phyloP scores from a whole-genome alignment of 2,888 invertebrate species.

The Phasia obesa region DNA sequence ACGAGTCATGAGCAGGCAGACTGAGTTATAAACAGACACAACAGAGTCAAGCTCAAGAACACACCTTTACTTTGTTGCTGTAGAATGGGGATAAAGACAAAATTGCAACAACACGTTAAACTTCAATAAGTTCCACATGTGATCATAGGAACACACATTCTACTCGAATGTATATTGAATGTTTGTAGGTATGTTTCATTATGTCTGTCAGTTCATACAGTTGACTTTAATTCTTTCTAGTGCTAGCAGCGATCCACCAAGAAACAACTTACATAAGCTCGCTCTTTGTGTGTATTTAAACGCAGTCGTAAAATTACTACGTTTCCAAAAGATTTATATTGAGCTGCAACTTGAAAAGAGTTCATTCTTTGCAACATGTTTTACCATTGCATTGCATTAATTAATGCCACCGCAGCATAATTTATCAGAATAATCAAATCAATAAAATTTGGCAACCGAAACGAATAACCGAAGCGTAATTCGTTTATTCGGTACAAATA shows the following conservation, averaged over 20 bases:
- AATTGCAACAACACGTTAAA: conserved; percentile 56
- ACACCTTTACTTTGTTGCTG: conserved; percentile 77
- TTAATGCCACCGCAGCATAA: too few relatives aligned
- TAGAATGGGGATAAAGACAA: conserved; percentile 69
- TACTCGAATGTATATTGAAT: conserved; percentile 22
- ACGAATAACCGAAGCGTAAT: too few relatives aligned
- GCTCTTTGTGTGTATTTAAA: conserved; percentile 26
- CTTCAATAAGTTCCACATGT: conserved; percentile 69
- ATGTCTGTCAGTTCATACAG: conserved; percentile 29
- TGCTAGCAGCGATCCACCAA: conserved; percentile 40
- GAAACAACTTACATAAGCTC: conserved; percentile 42
- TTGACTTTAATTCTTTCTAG: conserved; percentile 27
- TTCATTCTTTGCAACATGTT: too few relatives aligned
- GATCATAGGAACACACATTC: conserved; percentile 59
- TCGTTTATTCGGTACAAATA: too few relatives aligned
- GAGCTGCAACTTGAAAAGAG: conserved; percentile 6
- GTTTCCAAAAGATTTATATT: conserved; percentile 21
- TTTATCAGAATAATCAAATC: too few relatives aligned
- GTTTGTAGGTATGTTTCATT: neutral
- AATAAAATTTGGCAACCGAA: too few relatives aligned
- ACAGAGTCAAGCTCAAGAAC: conserved; percentile 80
- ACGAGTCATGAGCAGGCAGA: conserved; percentile 52
- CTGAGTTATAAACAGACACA: conserved; percentile 39
- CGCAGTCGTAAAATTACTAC: neutral
- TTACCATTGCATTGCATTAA: too few relatives aligned